Evolutionary conservation across 2,113 vertebrate species (phyloP).

Genomic region (Pseudopipra pipra): DNA sequence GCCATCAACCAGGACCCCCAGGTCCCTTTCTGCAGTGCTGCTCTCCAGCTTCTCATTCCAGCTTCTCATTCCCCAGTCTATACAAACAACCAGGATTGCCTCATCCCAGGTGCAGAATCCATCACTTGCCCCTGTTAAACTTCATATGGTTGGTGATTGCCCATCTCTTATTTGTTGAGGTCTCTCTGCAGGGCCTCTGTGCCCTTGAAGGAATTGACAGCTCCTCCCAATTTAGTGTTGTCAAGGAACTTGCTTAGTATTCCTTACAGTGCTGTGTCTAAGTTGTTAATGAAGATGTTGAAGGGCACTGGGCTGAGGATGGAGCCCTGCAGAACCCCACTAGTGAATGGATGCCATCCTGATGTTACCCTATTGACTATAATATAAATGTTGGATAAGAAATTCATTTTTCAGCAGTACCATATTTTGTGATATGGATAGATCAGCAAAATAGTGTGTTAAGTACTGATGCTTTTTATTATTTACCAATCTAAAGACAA

Average conservation of each 20-base stretch:
- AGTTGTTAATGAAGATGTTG: neutral
- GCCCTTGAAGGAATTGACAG: neutral
- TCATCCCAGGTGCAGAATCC: neutral
- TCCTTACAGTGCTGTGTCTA: neutral
- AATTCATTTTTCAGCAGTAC: neutral
- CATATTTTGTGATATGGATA: neutral
- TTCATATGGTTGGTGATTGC: neutral
- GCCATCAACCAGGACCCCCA: neutral
- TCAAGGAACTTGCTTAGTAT: neutral
- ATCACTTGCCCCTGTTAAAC: neutral
- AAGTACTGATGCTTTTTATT: neutral
- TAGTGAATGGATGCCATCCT: neutral
- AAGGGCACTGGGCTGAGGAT: neutral
- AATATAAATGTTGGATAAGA: neutral
- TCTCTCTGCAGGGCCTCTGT: neutral
- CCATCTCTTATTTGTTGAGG: neutral
- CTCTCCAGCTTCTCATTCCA: neutral
- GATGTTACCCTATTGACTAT: neutral
- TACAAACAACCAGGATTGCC: neutral
- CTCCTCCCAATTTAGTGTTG: neutral
- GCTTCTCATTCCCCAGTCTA: neutral
- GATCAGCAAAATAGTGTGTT: neutral
- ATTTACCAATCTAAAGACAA: neutral
- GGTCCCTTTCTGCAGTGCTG: neutral
- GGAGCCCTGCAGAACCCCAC: neutral